Base-by-base conservation (phyloP, 2,113 vertebrate species). In the Chlorocebus sabaeus region DNA sequence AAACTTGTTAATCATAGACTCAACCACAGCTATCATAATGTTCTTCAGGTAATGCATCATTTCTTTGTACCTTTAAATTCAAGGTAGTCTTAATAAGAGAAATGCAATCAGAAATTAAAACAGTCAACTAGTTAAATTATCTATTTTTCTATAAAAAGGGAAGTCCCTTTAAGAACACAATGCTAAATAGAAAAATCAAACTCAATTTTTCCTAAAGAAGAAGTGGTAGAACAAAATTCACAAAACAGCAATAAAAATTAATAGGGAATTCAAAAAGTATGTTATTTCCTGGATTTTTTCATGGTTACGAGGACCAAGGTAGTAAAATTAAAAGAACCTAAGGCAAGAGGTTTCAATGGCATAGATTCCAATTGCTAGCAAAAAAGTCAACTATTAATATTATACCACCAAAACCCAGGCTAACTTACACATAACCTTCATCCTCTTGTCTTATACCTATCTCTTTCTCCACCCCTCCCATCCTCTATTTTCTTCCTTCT, bases 41-140 rank as follows among this genome's bases (percentile, higher is more conserved):
- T 98, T 99, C 98, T 99, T 99, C 97, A 99, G 95, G 38, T 99
- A 99, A 97, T 99, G 99, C 98, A 99, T 99, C 99, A 99, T 99
- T 97, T 99, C 99, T 97, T 98, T 99, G 97, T 99, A 99, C 85
- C 99, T 99, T 97, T 89, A 98, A 98, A 98, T 57, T 43, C 90
- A 98, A 97, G 48, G 73, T 0, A 16, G 68, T 84, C 61, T 97
- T 88, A 85, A 38, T 96, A 96, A 90, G 79, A 82, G 45, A 96
- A 94, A 82, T 48, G 52, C 35, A 48, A 90, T 8, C 12, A 95
- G 61, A 52, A 92, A 59, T 45, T 64, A 90, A 73, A 90, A n/a
- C 5, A 16, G 52, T 67, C 84, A 85, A 14, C 52, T 68, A 90
- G 23, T 55, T 80, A 72, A 91, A 81, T 20, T 68, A 68, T 2